Conservation (phyloP, 2,113 vertebrate species). For the Herpetotheres cachinnans region DNA sequence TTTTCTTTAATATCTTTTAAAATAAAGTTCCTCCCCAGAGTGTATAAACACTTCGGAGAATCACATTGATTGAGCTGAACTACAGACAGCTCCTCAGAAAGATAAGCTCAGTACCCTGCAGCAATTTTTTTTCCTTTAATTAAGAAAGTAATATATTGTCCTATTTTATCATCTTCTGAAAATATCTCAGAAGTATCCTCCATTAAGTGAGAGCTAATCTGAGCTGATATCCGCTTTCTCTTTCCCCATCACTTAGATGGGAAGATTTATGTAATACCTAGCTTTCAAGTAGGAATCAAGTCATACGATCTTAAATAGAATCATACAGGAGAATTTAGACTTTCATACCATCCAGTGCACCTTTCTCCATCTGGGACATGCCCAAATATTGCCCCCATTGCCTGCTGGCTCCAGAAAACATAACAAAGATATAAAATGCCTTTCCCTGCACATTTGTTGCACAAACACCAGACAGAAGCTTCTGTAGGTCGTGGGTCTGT, state of each 20-base stretch:
- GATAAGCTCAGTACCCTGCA: not conserved
- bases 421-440: not conserved
- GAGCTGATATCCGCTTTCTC: not conserved
- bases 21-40: not conserved
- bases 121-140: slow-evolving; percentile 3
- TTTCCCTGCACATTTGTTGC: fast-evolving
- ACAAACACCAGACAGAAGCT: not conserved
- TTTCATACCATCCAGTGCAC: not conserved
- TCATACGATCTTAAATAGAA: not conserved
- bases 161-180: not conserved
- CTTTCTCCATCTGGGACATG: not conserved
- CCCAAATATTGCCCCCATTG: not conserved
- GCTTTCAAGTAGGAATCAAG: not conserved
- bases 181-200: not conserved
- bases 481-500: not conserved
- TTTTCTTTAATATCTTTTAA: not conserved
- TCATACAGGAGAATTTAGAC: not conserved
- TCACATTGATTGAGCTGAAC: not conserved
- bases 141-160: not conserved
- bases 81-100: not conserved
- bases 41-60: not conserved
- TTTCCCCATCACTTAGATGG: not conserved
- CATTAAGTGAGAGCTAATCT: not conserved
- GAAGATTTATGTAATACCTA: not conserved
- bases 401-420: not conserved